phyloP scores from a whole-genome alignment of 64 coral and sea anemone species.

The Hydrozoanthus tunicans region DNA sequence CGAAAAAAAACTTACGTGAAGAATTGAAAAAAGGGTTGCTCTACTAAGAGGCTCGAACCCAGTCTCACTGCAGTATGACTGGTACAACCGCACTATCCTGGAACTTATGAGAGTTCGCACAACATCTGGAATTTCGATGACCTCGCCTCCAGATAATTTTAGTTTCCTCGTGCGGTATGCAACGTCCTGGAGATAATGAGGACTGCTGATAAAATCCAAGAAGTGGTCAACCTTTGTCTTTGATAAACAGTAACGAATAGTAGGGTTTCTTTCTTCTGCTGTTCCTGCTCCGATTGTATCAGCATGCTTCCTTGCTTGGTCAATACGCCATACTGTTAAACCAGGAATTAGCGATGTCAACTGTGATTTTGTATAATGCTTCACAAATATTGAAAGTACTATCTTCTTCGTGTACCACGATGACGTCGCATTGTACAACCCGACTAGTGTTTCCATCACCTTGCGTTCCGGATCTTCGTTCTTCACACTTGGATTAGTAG shows the following conservation, averaged over 20 bases:
- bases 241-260: constrained; percentile 34
- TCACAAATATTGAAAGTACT: constrained; percentile 59
- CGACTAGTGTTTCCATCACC: constrained; percentile 44
- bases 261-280: constrained; percentile 32
- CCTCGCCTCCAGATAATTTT: not conserved
- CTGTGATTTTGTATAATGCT: constrained; percentile 56
- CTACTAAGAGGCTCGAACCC: constrained; percentile 62
- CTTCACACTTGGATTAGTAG: not conserved
- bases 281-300: constrained; percentile 17
- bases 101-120: constrained; percentile 9
- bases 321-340: constrained; percentile 49
- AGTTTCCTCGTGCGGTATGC: constrained; percentile 52
- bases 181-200: constrained; percentile 46
- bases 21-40: constrained; percentile 81
- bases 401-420: constrained; percentile 60
- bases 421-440: constrained; percentile 42
- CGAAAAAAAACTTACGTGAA: constrained; percentile 52
- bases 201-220: constrained; percentile 60
- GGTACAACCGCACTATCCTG: constrained; percentile 41
- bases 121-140: constrained; percentile 11
- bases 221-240: constrained; percentile 60
- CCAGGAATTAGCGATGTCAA: constrained; percentile 54
- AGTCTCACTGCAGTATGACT: constrained; percentile 57
- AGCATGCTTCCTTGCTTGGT: constrained; percentile 62
- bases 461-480: constrained; percentile 22